Base-by-base conservation (phyloP, 92 coral and sea anemone genomes). In the Blastomussa wellsi region DNA sequence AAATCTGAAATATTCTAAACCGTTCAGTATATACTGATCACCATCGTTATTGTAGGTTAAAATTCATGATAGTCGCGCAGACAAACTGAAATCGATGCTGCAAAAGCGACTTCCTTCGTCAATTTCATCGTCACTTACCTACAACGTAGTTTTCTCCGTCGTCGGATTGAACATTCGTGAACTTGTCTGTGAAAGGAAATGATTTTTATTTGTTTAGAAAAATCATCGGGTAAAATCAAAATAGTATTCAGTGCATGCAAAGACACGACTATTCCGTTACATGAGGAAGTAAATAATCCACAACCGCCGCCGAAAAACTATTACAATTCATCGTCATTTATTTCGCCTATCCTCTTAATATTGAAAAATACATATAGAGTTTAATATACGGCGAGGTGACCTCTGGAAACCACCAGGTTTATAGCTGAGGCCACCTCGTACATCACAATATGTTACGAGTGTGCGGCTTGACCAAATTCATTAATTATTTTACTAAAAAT, bases 121-220 rank as follows among this genome's bases (percentile, higher is more conserved):
- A 32, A 11, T 33, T 8, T 29, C 44, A 5, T 29, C 37, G 19
- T 19, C 24, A 13, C 84, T 16, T 67, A 44, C 84, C 84, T 68
- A 82, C 19, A 36, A 82, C 86, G 65, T 36, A 82, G 15, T 70
- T 65, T 1, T 70, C 86, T 51, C 78, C 86, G 15, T 71, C 86
- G 1, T 82, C 86, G 14, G 86, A 51, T 24, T 72, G 69, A n/a
- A 55, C 52, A 0, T 28, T 62, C 8, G 67, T 39, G 49, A 82
- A 35, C 53, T 72, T 72, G 14, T 82, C 86, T 82, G 39, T 26
- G 48, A 35, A 69, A 82, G 33, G 38, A 28, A 71, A 31, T 12
- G 67, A 17, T 33, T 70, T 1, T 36, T 35, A 70, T 4, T 35
- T 7, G 12, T 37, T 17, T 69, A 4, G 2, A 69, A 33, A 19